Conservation (phyloP, 2,888 invertebrate genomes). For the Chloroclysta siterata region DNA sequence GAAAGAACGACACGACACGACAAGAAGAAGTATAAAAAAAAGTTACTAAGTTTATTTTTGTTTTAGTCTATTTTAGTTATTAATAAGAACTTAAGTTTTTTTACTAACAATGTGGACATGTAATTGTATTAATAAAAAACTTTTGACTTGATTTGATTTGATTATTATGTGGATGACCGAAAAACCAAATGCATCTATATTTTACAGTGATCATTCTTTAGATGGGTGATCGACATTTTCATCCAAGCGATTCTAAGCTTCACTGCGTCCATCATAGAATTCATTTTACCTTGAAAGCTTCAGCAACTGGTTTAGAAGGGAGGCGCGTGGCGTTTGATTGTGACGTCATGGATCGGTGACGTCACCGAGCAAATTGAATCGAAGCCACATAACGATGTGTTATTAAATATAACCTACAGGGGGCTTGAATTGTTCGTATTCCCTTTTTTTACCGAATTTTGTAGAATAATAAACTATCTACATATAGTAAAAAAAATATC, state of each 20-base stretch:
- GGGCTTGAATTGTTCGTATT: background rate
- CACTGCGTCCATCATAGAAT: background rate
- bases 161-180: no score
- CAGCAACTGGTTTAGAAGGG: background rate
- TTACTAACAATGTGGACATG: no score
- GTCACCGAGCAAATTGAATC: slow-evolving; percentile 24
- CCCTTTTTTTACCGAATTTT: background rate
- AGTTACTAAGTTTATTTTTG: no score
- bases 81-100: no score
- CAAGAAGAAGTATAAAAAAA: no score
- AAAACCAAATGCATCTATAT: no score
- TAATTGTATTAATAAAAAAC: no score
- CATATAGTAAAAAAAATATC: no score
- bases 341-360: slow-evolving; percentile 15
- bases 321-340: background rate
- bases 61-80: no score
- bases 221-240: background rate
- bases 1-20: no score
- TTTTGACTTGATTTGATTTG: no score
- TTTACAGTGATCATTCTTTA: background rate
- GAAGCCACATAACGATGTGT: slow-evolving; percentile 18
- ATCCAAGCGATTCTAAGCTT: background rate
- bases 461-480: no score
- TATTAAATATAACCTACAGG: slow-evolving; percentile 7
- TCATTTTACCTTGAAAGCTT: background rate